Base-by-base conservation (phyloP, 2,888 invertebrate genomes). In the Platycnemis pennipes region DNA sequence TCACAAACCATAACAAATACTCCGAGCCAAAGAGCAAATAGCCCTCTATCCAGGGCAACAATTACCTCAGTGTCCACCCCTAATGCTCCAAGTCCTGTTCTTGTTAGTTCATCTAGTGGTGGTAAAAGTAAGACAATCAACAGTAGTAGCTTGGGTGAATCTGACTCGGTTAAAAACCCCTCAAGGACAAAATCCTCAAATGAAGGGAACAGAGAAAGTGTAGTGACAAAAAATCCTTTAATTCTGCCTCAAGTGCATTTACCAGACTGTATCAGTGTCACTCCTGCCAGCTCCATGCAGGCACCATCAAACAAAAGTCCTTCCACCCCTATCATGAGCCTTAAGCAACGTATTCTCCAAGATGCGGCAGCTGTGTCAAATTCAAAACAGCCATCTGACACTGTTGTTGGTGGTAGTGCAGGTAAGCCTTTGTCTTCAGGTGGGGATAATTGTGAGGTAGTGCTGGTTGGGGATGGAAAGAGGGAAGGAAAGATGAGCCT, bases 261-360 rank as follows among this genome's bases (percentile, higher is more conserved):
- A 88, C 94, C 94, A 53, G 94, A 94, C 86, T 63, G 94, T 31
- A 94, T 94, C n/a, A 94, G 94, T 87, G 94, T 94, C 0, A 94
- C 94, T 0, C 94, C 94, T 42, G 94, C 94, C 45, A 86, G 49
- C 63, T 56, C 86, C 56, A 94, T 94, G 87, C 42, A 86, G 31
- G 87, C 94, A n/a, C 86, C 87, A 0, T n/a, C 63, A 2, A 91
- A 44, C 44, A 91, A 91, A 63, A 91, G 44, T 69, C 91, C 91
- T 45, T 95, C 95, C n/a, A 91, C 95, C 88, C 94, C 95, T 8
- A 96, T 95, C 94, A 94, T 95, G 16, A 94, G 95, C 46, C 94
- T 96, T 37, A 96, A 96, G 94, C 96, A 96, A 44, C 95, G 96
- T 94, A 95, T 96, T 94, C 94, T 96, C 7, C 95, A 96, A 49